Base-by-base conservation (phyloP, 2,797 vertebrate species). In the Alca torda region DNA sequence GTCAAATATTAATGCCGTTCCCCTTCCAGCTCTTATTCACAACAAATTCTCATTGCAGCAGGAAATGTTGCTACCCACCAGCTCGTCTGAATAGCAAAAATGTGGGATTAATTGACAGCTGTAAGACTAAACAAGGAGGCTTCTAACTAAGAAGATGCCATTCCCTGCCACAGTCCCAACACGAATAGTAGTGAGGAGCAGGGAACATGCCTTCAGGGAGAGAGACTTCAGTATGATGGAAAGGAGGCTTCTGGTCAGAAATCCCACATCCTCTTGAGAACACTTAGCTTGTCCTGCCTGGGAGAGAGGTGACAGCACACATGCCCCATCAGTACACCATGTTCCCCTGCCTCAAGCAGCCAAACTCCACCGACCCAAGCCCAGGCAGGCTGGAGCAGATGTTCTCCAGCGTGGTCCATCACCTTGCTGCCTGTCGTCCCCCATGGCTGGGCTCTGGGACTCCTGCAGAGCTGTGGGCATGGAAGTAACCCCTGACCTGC, bases 1-100 rank as follows among this genome's bases (percentile, higher is more conserved):
- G 88, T 95, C 95, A 95, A 95, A 93, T 92, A 95, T 95, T 95
- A 87, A 95, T 91, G 93, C 65, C 81, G 54, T 61, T 96, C 93
- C 89, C 78, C 54, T 94, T 89, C 86, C 94, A 95, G 91, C 84
- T 92, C 94, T 94, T 87, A 85, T 76, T 96, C 95, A 91, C 94
- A 95, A 82, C 90, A 93, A 67, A 51, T 90, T 87, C 80, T 90
- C 86, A 17, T 54, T 91, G 86, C 94, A 95, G 91, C 84, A 78
- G 94, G 95, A 94, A 97, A 93, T 30, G 41, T 76, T 79, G 63
- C 92, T 96, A 81, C 93, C 90, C 95, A 97, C 88, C 89, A 95
- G 93, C 50, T 67, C 87, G 90, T 56, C 87, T 93, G 90, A 92
- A 86, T 60, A 85, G 90, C 78, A 63, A 51, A 89, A 92, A 92